Base-by-base conservation (phyloP, 2,888 invertebrate species). In the Oscheius sp. region DNA sequence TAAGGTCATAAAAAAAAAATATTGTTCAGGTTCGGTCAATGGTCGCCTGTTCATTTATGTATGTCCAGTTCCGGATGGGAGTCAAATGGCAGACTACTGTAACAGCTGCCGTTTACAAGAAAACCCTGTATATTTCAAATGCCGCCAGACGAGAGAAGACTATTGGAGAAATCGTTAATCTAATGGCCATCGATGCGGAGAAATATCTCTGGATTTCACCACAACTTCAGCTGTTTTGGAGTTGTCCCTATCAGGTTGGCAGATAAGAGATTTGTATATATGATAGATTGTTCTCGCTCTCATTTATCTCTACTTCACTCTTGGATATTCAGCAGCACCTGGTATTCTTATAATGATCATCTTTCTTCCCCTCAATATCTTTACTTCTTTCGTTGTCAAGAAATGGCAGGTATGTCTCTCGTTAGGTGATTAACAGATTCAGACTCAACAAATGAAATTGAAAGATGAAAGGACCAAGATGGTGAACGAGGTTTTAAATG, bases 321-420 rank as follows among this genome's bases (percentile, higher is more conserved):
- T 89, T 75, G 90, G 91, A 0, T 92, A 93, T 0, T 93, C 95
- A 0, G 94, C 95, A 0, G 87, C 96, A 12, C 94, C 95, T 36
- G 95, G 95, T 14, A 88, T 97, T 56, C 92, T 92, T 1, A 92
- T 96, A 45, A 94, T 97, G 94, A 91, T 96, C 45, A 90, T 96
- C 61, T 90, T 97, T 67, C 93, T 98, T 0, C 88, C 86, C 8
- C 66, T 86, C 47, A 84, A 81, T 47, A 79, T 80, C 38, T 61
- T 80, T 54, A 71, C 73, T 9, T 80, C 83, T 8, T 77, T 81
- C 50, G 17, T 76, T 5, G 75, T 80, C 8, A 65, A 74, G 44
- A 71, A 65, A 32, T 80, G 78, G 80, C 80, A 80, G 59, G 59
- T 57, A 20, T 75, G 33, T 51, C 68, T 70, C 8, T 76, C 79